Percentiles rank a stretch among this genome's conserved stretches.
Conservation (phyloP, 2,888 invertebrate genomes). For the Ormia ochracea region DNA sequence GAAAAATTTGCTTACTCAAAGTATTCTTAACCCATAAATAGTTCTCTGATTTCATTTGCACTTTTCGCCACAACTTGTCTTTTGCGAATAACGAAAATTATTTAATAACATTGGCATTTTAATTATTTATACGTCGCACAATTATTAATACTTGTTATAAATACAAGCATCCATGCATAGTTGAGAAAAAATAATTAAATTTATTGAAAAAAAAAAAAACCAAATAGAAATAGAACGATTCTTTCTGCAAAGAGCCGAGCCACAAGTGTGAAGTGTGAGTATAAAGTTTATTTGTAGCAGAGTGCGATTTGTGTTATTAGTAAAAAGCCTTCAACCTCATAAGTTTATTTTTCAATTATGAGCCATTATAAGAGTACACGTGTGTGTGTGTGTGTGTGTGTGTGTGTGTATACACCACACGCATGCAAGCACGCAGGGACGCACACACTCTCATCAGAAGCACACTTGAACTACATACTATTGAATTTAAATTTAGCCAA, state of each 20-base stretch:
- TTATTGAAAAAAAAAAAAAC: slow-evolving; percentile 7
- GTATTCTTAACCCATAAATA: background rate
- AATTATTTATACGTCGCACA: slow-evolving; percentile 25
- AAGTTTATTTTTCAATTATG: slow-evolving; percentile 58
- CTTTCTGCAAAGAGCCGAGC: slow-evolving; percentile 6
- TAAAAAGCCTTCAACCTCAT: slow-evolving; percentile 49
- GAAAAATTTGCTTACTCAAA: background rate
- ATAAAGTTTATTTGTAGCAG: slow-evolving; percentile 34
- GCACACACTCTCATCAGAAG: background rate
- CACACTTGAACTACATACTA: slow-evolving; percentile 15
- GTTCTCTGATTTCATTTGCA: slow-evolving; percentile 5
- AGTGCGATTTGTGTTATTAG: slow-evolving; percentile 15
- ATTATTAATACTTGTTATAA: slow-evolving; percentile 32
- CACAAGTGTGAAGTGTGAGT: slow-evolving; percentile 17
- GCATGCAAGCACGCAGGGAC: background rate
- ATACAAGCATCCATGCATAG: no score
- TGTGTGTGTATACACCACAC: no score
- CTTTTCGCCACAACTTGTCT: background rate
- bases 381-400: no score
- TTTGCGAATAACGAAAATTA: background rate
- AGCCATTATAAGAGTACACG: slow-evolving; percentile 38
- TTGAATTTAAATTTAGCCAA: slow-evolving; percentile 32
- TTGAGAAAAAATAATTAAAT: slow-evolving; percentile 28
- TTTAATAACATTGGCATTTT: slow-evolving; percentile 52
- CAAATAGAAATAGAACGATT: slow-evolving; percentile 11